Evolutionary conservation across 2,797 vertebrate species (phyloP).

Genomic region (Oreochromis mossambicus): DNA sequence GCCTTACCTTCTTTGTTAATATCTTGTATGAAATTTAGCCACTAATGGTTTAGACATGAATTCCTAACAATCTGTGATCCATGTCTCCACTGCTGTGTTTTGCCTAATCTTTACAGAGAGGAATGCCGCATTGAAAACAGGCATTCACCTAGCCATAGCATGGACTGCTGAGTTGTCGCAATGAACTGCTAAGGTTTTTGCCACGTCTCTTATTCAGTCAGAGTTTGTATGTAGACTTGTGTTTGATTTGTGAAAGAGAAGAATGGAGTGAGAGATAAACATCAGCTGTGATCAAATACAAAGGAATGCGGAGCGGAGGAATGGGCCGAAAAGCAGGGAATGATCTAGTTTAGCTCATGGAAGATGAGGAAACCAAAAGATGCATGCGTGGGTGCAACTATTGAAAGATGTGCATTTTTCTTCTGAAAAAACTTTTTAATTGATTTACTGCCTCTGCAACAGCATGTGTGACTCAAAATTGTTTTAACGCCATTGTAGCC

Average conservation of each 20-base stretch:
- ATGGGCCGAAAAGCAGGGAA: background rate
- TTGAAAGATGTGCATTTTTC: background rate
- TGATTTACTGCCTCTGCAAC: background rate
- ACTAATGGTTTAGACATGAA: slow-evolving; percentile 30
- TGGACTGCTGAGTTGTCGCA: background rate
- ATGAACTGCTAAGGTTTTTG: slow-evolving; percentile 20
- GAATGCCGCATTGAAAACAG: slow-evolving; percentile 9
- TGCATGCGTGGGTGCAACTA: background rate
- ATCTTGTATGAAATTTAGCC: slow-evolving; percentile 26
- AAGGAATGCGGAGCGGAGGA: slow-evolving; percentile 37
- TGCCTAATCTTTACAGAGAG: slow-evolving; percentile 25
- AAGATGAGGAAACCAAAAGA: background rate
- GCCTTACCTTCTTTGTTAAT: background rate
- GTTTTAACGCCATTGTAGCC: background rate
- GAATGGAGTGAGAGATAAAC: slow-evolving; percentile 30
- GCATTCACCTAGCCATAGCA: background rate
- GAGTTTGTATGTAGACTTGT: slow-evolving; percentile 6
- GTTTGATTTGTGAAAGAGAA: slow-evolving; percentile 19
- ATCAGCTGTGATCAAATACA: slow-evolving; percentile 30
- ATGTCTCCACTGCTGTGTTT: slow-evolving; percentile 31
- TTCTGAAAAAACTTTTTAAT: background rate
- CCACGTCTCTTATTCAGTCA: background rate
- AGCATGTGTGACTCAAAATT: background rate
- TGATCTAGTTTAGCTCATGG: background rate
- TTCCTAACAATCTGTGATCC: slow-evolving; percentile 32